Percentiles rank a stretch among this genome's conserved stretches.
phyloP scores from a whole-genome alignment of 1,140 invertebrate genomes.

The Sogatella furcifera region DNA sequence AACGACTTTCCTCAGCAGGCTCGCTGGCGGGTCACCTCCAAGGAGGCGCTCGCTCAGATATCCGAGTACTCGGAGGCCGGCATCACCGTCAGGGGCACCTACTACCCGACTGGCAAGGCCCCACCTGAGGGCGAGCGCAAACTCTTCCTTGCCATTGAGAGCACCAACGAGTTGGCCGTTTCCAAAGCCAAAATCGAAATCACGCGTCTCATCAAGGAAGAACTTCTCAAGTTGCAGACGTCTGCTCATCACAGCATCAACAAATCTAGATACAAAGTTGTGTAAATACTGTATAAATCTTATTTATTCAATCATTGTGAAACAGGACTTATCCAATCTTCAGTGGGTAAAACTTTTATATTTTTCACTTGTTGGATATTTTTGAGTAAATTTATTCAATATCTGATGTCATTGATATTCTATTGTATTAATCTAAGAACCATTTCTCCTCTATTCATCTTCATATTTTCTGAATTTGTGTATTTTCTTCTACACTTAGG shows the following conservation, averaged over 20 bases:
- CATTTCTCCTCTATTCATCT: too few relatives aligned
- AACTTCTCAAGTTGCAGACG: constrained; percentile 84
- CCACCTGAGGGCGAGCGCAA: constrained; percentile 92
- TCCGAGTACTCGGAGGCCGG: constrained; percentile 98
- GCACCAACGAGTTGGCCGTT: constrained; percentile 91
- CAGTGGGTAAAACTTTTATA: too few relatives aligned
- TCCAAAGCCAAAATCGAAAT: constrained; percentile 98
- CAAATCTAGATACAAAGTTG: constrained; percentile 90
- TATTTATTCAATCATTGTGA: background rate
- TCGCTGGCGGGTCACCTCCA: constrained; percentile 95
- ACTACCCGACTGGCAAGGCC: constrained; percentile 78
- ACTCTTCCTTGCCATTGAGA: constrained; percentile 97
- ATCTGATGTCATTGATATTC: too few relatives aligned
- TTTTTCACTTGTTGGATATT: too few relatives aligned
- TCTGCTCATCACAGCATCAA: constrained; percentile 78
- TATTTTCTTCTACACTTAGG: too few relatives aligned
- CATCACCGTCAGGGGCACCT: constrained; percentile 96
- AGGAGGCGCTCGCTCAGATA: constrained; percentile 96
- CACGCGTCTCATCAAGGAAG: constrained; percentile 94
- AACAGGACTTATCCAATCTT: too few relatives aligned
- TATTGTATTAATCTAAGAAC: too few relatives aligned
- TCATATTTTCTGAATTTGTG: too few relatives aligned
- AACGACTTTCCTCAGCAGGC: constrained; percentile 99
- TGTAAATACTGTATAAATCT: constrained; percentile 55
- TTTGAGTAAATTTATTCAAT: too few relatives aligned